A percentile compares a stretch with the other conserved stretches of the same genome.
Evolutionary conservation across 1,140 invertebrate species (phyloP).

Genomic region (Platorchestia sp.): DNA sequence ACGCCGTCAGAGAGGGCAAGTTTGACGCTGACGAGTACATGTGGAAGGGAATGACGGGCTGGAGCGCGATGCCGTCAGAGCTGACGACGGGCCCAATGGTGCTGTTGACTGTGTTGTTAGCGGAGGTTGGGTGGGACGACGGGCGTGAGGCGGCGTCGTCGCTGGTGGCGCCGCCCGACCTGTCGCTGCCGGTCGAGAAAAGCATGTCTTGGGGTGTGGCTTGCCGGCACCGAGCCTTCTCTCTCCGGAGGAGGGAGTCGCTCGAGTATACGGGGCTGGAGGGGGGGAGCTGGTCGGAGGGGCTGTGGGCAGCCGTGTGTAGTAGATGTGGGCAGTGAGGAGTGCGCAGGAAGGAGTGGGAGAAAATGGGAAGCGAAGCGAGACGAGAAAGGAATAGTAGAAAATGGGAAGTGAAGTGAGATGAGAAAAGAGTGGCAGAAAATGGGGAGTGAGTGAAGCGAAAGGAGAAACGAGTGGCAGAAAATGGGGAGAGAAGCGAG

Average conservation of each 20-base stretch:
- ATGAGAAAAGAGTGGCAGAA: neutral
- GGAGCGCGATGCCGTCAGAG: neutral
- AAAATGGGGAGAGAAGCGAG: too few species aligned
- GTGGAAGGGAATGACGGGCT: constrained; percentile 63
- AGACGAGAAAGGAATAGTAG: neutral
- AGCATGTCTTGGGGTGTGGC: constrained; percentile 73
- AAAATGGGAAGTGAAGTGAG: too few species aligned
- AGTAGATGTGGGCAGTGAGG: neutral
- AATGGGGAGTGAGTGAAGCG: neutral
- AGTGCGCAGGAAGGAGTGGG: constrained; percentile 15
- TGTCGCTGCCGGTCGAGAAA: constrained; percentile 68
- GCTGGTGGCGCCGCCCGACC: constrained; percentile 63
- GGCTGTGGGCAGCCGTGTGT: neutral
- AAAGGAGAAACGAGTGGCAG: neutral
- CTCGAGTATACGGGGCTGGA: constrained; percentile 64
- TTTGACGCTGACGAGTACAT: constrained; percentile 32
- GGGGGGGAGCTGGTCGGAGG: neutral
- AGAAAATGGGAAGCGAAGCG: neutral
- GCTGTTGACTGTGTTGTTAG: constrained; percentile 39
- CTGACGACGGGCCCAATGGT: neutral
- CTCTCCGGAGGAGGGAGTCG: constrained; percentile 66
- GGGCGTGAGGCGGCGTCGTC: constrained; percentile 57
- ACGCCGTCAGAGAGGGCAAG: neutral
- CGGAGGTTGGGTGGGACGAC: constrained; percentile 23
- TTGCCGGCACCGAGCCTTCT: constrained; percentile 72